These are phyloP conservation scores for Orthonyx spaldingii DNA, from an alignment of 2,113 vertebrate genomes.

Conservation along the genomic window DNA sequence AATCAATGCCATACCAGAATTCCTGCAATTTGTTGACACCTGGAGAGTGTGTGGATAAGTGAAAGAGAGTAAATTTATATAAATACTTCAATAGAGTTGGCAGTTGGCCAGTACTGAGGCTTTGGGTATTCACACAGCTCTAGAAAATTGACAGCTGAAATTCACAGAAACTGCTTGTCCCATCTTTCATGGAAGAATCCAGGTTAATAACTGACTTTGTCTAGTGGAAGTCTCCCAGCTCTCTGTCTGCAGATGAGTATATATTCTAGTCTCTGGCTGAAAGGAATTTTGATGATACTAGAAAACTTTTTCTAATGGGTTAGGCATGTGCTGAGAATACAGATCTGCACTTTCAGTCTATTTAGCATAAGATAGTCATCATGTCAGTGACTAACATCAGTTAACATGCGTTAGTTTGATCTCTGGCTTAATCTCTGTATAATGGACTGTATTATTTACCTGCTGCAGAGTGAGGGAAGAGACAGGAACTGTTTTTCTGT, in stretches of 20 bases:
- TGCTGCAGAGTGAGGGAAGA: background rate
- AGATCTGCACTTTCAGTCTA: background rate
- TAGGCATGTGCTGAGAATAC: background rate
- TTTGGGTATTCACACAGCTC: background rate
- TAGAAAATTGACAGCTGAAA: background rate
- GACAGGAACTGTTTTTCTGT: background rate
- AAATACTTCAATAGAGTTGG: background rate
- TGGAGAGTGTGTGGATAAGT: background rate
- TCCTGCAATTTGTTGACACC: background rate
- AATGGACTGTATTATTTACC: background rate
- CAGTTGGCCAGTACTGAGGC: background rate
- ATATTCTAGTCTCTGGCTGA: background rate
- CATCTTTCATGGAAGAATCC: background rate
- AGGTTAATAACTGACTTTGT: background rate
- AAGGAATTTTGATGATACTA: background rate
- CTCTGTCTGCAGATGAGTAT: background rate
- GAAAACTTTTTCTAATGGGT: background rate
- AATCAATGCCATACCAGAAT: background rate
- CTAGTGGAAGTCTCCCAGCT: background rate
- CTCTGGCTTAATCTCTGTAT: background rate
- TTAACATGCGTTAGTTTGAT: background rate
- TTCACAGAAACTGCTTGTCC: background rate
- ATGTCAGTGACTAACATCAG: background rate
- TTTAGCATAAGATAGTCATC: background rate
- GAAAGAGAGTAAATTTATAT: background rate